phyloP scores from a whole-genome alignment of 2,797 vertebrate species.

The Myiotriccus ornatus region DNA sequence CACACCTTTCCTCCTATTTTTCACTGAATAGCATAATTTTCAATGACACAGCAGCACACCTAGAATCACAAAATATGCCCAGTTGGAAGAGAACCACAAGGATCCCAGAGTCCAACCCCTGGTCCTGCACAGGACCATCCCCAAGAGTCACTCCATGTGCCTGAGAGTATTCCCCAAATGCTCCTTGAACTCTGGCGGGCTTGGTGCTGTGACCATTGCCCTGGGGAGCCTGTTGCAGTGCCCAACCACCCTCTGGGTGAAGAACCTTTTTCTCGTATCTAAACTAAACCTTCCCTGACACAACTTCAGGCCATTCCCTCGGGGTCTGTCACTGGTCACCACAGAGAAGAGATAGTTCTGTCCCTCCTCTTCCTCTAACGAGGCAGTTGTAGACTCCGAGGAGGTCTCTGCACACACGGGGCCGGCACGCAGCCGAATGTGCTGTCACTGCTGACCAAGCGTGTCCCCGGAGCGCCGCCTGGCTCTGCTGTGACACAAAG shows the following conservation, averaged over 20 bases:
- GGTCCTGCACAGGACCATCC: not conserved
- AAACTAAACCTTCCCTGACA: not conserved
- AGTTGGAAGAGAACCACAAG: not conserved
- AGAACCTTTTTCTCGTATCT: not conserved
- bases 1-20: accelerated
- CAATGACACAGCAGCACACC: not conserved
- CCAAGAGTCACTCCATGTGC: not conserved
- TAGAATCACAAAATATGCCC: not conserved
- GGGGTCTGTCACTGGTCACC: not conserved
- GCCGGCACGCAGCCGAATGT: accelerated
- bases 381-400: no score
- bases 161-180: not conserved
- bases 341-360: not conserved
- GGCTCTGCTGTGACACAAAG: accelerated
- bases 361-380: not conserved
- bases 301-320: not conserved
- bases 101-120: not conserved
- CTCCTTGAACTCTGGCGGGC: not conserved
- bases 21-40: accelerated
- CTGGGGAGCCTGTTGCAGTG: not conserved
- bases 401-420: accelerated
- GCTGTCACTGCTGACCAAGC: not conserved
- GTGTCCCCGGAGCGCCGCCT: accelerated
- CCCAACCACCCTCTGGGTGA: not conserved
- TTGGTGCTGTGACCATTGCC: not conserved